These are phyloP conservation scores for Hystrix brachyura DNA, from an alignment of 2,113 vertebrate species.

Conservation along the genomic window DNA sequence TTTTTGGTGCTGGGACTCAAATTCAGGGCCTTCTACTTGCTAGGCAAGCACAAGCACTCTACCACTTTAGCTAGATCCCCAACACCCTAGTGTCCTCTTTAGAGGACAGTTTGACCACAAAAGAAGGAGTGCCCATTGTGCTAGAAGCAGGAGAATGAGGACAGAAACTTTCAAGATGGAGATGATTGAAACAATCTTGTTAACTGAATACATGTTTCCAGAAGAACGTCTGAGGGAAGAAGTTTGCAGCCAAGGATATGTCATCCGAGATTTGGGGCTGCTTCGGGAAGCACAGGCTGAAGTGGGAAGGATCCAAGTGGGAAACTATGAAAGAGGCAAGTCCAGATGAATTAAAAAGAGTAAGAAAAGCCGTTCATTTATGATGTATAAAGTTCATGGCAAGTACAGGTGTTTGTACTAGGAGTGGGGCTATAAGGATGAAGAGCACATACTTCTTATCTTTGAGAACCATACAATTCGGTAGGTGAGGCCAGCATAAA, in stretches of 20 bases:
- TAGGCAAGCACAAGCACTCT: too few relatives aligned
- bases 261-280: neutral
- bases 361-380: neutral
- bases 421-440: neutral
- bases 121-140: neutral
- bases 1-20: too few relatives aligned
- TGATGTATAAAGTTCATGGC: neutral
- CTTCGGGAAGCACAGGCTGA: neutral
- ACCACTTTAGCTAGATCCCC: too few relatives aligned
- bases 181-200: neutral
- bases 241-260: neutral
- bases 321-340: neutral
- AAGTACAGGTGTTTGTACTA: neutral
- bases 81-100: neutral
- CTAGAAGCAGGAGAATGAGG: neutral
- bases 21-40: too few relatives aligned
- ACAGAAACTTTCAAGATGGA: neutral
- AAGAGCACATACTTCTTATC: neutral
- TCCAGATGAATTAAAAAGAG: neutral
- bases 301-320: neutral
- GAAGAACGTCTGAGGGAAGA: neutral
- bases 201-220: neutral
- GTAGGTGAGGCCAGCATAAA: neutral
- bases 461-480: neutral
- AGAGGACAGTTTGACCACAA: neutral